Evolutionary conservation across 2,797 vertebrate genomes (phyloP), one percentile per base, ranked within the genome.

Genomic region (Lagothrix lagotricha): DNA sequence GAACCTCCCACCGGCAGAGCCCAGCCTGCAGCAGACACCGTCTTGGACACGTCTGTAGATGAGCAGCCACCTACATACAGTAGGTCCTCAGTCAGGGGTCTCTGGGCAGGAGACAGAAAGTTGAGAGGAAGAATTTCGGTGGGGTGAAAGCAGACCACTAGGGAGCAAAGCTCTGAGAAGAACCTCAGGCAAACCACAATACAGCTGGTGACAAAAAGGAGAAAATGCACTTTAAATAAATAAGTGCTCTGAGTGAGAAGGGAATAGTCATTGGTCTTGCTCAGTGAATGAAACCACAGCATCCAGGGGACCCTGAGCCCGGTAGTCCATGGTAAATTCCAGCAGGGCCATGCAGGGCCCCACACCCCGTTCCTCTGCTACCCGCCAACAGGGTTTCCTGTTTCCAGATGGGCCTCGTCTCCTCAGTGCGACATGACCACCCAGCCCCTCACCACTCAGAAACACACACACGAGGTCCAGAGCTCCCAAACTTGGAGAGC

Each of bases 391-490:
- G 22, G 24, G 28, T 39, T 79, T 44, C 48, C 82, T 24, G 46
- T n/a, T 90, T 92, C 84, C 48, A 85, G 50, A 24, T 24, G 54
- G 15, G 24, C 52, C 54, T n/a, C 11, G 5, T 19, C 57, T 80
- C 36, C 4, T 3, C 17, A 24, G 39, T 33, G 28, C 2, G 8
- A 33, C 12, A 0, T 0, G 12, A 26, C 61, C 82, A 57, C 70
- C 88, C 76, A 36, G 30, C 39, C 15, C 58, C 26, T 90, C 17
- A 0, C 61, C 64, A 30, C 70, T 81, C n/a, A 11, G 52, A 94
- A 87, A 61, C 82, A 72, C 36, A 8, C 0, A 0, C 19, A 4
- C 0, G 1, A 85, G 33, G 33, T 36, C 7, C 73, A 39, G 89
- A 64, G 80, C 87, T 75, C 75, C 87, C 50, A 30, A 0, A 24